These are phyloP conservation scores for Diorhabda sublineata DNA, from an alignment of 1,140 invertebrate species.

Conservation along the genomic window DNA sequence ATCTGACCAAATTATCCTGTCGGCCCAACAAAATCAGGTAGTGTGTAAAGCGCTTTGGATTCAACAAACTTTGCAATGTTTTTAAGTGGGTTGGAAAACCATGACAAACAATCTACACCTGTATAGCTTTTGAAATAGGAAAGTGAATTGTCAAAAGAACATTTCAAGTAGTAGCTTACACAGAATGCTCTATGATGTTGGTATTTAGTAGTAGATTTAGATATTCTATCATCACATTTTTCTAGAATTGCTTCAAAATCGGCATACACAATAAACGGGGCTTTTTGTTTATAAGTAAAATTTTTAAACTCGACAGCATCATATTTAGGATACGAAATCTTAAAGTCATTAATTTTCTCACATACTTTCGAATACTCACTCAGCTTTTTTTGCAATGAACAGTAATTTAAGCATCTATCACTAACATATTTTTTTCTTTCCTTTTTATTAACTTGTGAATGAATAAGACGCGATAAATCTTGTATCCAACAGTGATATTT, in stretches of 20 bases:
- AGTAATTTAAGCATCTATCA: slow-evolving; percentile 39
- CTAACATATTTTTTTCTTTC: slow-evolving; percentile 35
- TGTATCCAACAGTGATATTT: slow-evolving; percentile 38
- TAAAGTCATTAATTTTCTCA: slow-evolving; percentile 12
- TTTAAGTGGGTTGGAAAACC: background rate
- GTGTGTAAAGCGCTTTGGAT: no score
- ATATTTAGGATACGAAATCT: slow-evolving; percentile 19
- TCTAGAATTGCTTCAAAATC: slow-evolving; percentile 42
- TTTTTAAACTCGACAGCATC: slow-evolving; percentile 35
- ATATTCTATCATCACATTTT: slow-evolving; percentile 6
- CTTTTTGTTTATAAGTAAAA: slow-evolving; percentile 31
- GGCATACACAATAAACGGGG: slow-evolving; percentile 42
- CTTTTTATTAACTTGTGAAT: slow-evolving; percentile 32
- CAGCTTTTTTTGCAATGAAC: slow-evolving; percentile 28
- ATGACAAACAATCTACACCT: slow-evolving; percentile 9
- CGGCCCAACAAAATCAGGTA: no score
- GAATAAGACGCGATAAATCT: slow-evolving; percentile 33
- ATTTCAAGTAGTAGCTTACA: slow-evolving; percentile 16
- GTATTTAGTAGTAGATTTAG: slow-evolving; percentile 23
- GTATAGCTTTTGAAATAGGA: slow-evolving; percentile 11
- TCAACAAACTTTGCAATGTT: background rate
- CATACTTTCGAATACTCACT: slow-evolving; percentile 27
- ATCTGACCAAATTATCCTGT: no score
- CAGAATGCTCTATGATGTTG: slow-evolving; percentile 37
- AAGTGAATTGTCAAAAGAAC: slow-evolving; percentile 16